These are phyloP conservation scores for Lophius americanus DNA, from an alignment of 2,797 vertebrate genomes.

Conservation along the genomic window DNA sequence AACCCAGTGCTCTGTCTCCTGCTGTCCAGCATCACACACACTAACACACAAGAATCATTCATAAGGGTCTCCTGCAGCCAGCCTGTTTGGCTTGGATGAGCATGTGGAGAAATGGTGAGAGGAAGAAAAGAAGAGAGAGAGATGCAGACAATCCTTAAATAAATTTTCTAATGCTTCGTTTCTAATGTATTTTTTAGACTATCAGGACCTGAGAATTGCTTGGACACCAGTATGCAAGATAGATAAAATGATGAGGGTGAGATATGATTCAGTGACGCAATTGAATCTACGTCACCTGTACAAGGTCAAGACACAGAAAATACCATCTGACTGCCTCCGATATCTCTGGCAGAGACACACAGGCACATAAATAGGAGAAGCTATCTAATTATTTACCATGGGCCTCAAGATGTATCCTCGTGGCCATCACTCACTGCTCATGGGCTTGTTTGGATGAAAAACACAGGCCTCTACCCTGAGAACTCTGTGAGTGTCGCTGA, in stretches of 20 bases:
- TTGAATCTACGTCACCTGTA: conserved; percentile 38
- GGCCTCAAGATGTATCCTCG: conserved; percentile 31
- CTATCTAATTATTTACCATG: conserved; percentile 37
- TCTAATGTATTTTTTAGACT: neutral
- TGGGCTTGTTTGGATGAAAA: conserved; percentile 6
- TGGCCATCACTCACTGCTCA: conserved; percentile 39
- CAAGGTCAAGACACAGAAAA: conserved; percentile 59
- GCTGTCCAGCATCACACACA: conserved; percentile 47
- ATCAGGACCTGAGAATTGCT: neutral
- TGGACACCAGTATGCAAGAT: neutral
- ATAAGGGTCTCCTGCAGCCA: conserved; percentile 31
- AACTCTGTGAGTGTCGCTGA: neutral
- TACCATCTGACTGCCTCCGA: conserved; percentile 39
- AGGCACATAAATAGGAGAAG: conserved; percentile 43
- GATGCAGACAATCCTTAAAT: conserved; percentile 9
- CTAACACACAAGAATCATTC: conserved; percentile 11
- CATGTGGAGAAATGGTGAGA: conserved; percentile 19
- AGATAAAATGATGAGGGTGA: conserved; percentile 12
- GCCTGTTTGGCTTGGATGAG: conserved; percentile 68
- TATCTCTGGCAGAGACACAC: conserved; percentile 27
- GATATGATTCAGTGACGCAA: conserved; percentile 8
- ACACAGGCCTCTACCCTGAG: neutral
- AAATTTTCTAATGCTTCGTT: neutral
- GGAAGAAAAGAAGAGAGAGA: conserved; percentile 10
- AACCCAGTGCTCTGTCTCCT: conserved; percentile 63